These are phyloP conservation scores for Spongilla lacustris DNA, from an alignment of 37 sponge, comb jelly and placozoan species.

Conservation along the genomic window DNA sequence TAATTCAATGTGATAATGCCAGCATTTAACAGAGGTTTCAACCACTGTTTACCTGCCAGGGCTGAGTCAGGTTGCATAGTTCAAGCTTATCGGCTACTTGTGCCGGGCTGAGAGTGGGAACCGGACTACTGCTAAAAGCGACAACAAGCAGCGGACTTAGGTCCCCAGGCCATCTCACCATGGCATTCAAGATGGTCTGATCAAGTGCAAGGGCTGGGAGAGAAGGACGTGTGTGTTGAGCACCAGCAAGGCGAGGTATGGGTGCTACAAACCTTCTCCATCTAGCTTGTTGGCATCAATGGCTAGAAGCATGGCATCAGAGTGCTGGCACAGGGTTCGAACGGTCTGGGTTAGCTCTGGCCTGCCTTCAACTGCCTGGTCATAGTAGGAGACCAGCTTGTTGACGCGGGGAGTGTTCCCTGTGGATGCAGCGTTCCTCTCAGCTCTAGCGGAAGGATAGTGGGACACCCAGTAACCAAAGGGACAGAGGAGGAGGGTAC, in stretches of 20 bases:
- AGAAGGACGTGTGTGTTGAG: neutral
- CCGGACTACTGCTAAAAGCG: slow-evolving; percentile 2
- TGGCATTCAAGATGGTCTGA: neutral
- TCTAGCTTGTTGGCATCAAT: slow-evolving; percentile 1
- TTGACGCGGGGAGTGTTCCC: slow-evolving; percentile 16
- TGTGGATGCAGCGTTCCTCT: slow-evolving; percentile 15
- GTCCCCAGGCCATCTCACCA: slow-evolving; percentile 4
- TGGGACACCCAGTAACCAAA: neutral
- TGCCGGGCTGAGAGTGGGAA: neutral
- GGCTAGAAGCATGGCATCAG: neutral
- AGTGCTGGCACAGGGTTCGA: slow-evolving; percentile 36
- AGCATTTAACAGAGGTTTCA: neutral
- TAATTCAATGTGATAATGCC: neutral
- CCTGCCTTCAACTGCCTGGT: neutral
- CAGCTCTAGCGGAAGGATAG: slow-evolving; percentile 19
- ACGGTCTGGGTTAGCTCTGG: slow-evolving; percentile 43
- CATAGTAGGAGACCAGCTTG: slow-evolving; percentile 35
- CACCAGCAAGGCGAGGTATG: neutral
- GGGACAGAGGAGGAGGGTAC: neutral
- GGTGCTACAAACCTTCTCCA: slow-evolving; percentile 3
- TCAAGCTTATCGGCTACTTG: slow-evolving; percentile 29
- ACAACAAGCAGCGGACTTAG: slow-evolving; percentile 30
- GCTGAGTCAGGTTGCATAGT: slow-evolving; percentile 17
- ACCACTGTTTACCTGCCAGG: slow-evolving; percentile 37
- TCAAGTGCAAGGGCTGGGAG: slow-evolving; percentile 2